Percentiles rank a stretch among this genome's conserved stretches.
These are phyloP conservation scores for Sterna hirundo DNA, from an alignment of 2,113 vertebrate species.

Conservation along the genomic window DNA sequence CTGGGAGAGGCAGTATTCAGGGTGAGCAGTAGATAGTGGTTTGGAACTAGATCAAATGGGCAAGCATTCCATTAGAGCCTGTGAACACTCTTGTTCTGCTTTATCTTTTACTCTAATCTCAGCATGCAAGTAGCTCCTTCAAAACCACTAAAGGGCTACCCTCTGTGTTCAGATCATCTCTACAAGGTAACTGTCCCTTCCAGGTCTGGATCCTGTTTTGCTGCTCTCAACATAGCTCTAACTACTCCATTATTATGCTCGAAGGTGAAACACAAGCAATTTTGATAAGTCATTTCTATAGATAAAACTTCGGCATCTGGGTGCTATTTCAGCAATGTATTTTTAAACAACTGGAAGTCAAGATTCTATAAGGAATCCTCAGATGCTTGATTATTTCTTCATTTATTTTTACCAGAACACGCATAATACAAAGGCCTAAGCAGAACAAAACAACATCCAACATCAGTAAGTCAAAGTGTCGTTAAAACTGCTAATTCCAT, in stretches of 20 bases:
- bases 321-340: background rate
- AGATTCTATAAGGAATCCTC: background rate
- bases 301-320: background rate
- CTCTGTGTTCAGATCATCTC: background rate
- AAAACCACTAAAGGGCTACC: background rate
- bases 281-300: background rate
- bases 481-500: background rate
- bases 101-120: background rate
- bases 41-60: background rate
- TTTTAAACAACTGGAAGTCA: background rate
- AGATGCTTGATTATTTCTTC: background rate
- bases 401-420: background rate
- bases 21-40: background rate
- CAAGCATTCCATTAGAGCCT: background rate
- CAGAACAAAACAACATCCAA: background rate
- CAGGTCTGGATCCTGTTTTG: background rate
- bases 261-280: background rate
- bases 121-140: background rate
- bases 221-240: background rate
- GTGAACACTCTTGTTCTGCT: background rate
- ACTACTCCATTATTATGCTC: background rate
- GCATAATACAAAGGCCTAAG: background rate
- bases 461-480: background rate
- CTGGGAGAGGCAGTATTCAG: background rate
- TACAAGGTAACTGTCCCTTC: background rate